phyloP scores from a whole-genome alignment of 2,113 vertebrate genomes.

The Heliornis fulica region DNA sequence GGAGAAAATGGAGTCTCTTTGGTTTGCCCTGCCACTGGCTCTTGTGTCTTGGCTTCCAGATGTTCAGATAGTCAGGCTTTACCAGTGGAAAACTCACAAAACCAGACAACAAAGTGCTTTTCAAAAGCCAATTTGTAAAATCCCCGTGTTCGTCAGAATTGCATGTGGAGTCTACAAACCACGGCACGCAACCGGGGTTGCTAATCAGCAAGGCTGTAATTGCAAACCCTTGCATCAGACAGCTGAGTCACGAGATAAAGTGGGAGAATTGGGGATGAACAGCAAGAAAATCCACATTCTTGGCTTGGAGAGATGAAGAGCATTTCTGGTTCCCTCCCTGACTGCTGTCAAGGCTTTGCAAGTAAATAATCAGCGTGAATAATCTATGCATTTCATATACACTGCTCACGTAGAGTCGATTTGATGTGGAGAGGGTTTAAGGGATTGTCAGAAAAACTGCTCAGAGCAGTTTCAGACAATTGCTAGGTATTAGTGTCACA shows the following conservation, averaged over 20 bases:
- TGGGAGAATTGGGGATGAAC: constrained; percentile 14
- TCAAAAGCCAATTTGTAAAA: neutral
- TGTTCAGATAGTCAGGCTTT: neutral
- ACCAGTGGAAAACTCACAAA: neutral
- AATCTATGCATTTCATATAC: neutral
- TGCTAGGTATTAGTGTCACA: neutral
- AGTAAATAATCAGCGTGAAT: neutral
- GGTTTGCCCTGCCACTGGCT: accelerated
- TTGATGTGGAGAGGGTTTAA: neutral
- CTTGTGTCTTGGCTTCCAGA: neutral
- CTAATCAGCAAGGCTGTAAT: neutral
- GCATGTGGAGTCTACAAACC: neutral
- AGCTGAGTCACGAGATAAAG: constrained; percentile 42
- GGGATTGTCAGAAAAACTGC: neutral
- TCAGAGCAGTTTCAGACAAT: neutral
- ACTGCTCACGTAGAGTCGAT: neutral
- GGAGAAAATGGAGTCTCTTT: neutral
- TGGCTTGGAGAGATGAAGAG: neutral
- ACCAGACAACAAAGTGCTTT: neutral
- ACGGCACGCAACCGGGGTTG: neutral
- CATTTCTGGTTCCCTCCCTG: neutral
- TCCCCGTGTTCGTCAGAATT: neutral
- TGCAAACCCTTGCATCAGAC: constrained; percentile 19
- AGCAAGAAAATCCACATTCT: constrained; percentile 51
- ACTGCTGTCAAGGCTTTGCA: neutral